Base-by-base conservation (phyloP, 2,888 invertebrate species). In the Tanypteryx hageni region DNA sequence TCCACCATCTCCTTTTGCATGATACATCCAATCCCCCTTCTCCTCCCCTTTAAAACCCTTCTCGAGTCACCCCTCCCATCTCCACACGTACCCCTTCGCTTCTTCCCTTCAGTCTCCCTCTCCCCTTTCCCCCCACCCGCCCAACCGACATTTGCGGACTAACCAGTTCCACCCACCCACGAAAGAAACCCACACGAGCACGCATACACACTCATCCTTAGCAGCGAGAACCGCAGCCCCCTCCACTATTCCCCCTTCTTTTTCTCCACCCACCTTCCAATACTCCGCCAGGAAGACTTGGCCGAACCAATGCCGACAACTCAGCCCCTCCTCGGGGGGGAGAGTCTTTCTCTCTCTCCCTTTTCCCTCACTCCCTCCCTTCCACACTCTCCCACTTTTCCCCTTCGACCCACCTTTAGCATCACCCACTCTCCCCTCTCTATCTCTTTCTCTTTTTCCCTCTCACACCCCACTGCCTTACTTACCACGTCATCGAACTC, bases 141-240 rank as follows among this genome's bases (percentile, higher is more conserved):
- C 64, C 89, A n/a, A 64, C 31, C 59, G 44, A 64, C 64, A 89
- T 89, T 68, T 64, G 89, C 89, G 89, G 89, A 64, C 64, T 89
- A 89, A 89, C 89, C 89, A 89, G 89, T 89, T 89, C 89, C 89
- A 89, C 44, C 89, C 89, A 89, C 89, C 89, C 89, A 64, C 89
- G 31, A 44, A 27, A 89, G 89, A 61, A 89, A 44, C 89, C 89
- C 89, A 89, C 89, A n/a, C 89, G 44, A 16, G 8, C 82, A 0
- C 89, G 18, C 89, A 68, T 64, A 89, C 44, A 89, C 44, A 64
- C 64, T 64, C 61, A 64, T 61, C 44, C 89, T 68, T 89, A 18
- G 89, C 64, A 64, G 64, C 89, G 18, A 86, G 86, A 86, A 86
- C 86, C 86, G 61, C 86, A 86, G 61, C 31, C n/a, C 85, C 58